phyloP scores from a whole-genome alignment of 1,140 invertebrate species.

The Tetramorium alpestre region DNA sequence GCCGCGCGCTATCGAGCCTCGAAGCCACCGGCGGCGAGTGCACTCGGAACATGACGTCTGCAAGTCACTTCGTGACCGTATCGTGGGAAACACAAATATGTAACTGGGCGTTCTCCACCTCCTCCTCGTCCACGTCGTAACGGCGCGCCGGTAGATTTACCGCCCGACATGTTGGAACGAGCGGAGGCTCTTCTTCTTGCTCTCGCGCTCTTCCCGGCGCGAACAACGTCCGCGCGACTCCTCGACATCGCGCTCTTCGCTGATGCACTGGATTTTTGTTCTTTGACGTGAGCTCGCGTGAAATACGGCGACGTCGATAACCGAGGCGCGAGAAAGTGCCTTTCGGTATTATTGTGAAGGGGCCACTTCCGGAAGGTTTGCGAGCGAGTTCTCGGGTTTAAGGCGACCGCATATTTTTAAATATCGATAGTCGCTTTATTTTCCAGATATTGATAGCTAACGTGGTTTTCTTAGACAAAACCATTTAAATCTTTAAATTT shows the following conservation, averaged over 20 bases:
- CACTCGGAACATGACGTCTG: slow-evolving; percentile 78
- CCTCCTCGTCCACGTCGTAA: slow-evolving; percentile 44
- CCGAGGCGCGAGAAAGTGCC: background rate
- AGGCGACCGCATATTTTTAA: background rate
- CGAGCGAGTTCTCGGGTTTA: background rate
- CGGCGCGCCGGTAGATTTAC: slow-evolving; percentile 42
- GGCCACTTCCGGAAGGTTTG: background rate
- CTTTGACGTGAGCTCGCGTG: background rate
- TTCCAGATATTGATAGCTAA: background rate
- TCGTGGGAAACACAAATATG: slow-evolving; percentile 85
- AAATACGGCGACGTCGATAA: slow-evolving; percentile 17
- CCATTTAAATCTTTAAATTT: background rate
- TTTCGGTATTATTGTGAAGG: background rate
- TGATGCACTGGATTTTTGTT: slow-evolving; percentile 20
- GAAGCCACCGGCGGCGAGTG: slow-evolving; percentile 75
- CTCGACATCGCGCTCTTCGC: background rate
- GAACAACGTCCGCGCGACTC: background rate
- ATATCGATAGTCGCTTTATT: background rate
- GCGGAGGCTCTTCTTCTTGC: background rate
- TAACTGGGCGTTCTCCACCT: slow-evolving; percentile 20
- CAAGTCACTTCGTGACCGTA: slow-evolving; percentile 84
- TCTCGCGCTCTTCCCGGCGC: background rate
- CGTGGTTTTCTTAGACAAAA: background rate
- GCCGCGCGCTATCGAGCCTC: slow-evolving; percentile 64
- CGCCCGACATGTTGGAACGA: slow-evolving; percentile 41